These are phyloP conservation scores for Macrophya alboannulata DNA, from an alignment of 2,888 invertebrate species.

Conservation along the genomic window DNA sequence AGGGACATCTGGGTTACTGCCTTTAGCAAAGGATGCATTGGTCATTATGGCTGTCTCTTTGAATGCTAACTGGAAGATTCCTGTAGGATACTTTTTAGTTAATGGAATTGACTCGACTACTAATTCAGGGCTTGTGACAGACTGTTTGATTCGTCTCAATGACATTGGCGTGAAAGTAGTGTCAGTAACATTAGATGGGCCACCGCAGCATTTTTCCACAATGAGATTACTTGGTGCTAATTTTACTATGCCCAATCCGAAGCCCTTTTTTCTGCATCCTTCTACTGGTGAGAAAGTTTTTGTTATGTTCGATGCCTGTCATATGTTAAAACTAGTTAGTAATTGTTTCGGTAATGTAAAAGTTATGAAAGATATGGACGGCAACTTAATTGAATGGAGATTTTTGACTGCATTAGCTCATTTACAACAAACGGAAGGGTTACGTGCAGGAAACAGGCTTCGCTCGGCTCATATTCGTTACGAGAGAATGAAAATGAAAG, in stretches of 20 bases:
- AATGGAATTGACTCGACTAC: slow-evolving; percentile 53
- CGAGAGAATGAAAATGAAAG: slow-evolving; percentile 64
- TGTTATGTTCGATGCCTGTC: slow-evolving; percentile 37
- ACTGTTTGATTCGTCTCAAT: too few relatives aligned
- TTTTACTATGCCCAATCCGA: slow-evolving; percentile 38
- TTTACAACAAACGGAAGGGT: slow-evolving; percentile 53
- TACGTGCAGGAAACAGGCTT: slow-evolving; percentile 59
- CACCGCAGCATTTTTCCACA: slow-evolving; percentile 59
- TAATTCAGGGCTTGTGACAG: slow-evolving; percentile 52
- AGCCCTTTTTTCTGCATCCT: slow-evolving; percentile 13
- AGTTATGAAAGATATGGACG: slow-evolving; percentile 56
- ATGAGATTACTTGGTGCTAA: slow-evolving; percentile 59
- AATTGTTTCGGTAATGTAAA: slow-evolving; percentile 63
- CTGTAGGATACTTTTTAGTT: slow-evolving; percentile 61
- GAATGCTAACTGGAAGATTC: slow-evolving; percentile 60
- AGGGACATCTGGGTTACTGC: slow-evolving; percentile 47
- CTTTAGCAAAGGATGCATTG: slow-evolving; percentile 59
- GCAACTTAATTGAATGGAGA: slow-evolving; percentile 45
- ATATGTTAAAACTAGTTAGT: slow-evolving; percentile 53
- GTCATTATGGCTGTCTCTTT: slow-evolving; percentile 57
- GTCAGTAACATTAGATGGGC: slow-evolving; percentile 61
- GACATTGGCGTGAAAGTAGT: slow-evolving; percentile 56
- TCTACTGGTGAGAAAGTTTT: slow-evolving; percentile 34
- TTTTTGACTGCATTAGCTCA: not conserved
- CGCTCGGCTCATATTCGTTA: slow-evolving; percentile 57